Conservation (phyloP, 1,140 invertebrate genomes). For the Xylocopa sonorina region DNA sequence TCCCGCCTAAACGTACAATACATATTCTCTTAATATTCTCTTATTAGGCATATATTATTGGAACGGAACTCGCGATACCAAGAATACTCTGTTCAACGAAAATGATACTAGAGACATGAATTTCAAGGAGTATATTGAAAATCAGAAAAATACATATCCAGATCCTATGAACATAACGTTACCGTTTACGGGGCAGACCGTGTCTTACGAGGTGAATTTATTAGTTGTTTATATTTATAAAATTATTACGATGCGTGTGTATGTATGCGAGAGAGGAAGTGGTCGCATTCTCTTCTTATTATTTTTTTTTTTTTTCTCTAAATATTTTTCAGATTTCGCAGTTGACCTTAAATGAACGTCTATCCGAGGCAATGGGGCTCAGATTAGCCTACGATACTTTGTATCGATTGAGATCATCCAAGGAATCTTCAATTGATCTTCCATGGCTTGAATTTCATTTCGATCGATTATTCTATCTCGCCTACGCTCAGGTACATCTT, state of each 20-base stretch:
- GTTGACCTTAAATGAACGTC: slow-evolving; percentile 67
- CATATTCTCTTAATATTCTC: background rate
- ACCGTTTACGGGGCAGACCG: slow-evolving; percentile 50
- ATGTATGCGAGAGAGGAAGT: no score
- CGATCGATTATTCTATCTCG: slow-evolving; percentile 69
- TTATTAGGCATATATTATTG: slow-evolving; percentile 65
- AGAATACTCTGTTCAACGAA: slow-evolving; percentile 31
- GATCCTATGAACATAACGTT: slow-evolving; percentile 49
- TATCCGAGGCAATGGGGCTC: slow-evolving; percentile 68
- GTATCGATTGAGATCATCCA: slow-evolving; percentile 45
- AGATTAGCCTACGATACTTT: slow-evolving; percentile 72
- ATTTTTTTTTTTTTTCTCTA: background rate
- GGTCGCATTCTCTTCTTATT: no score
- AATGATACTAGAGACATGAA: slow-evolving; percentile 21
- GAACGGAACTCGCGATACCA: slow-evolving; percentile 50
- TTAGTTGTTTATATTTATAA: background rate
- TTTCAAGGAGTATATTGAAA: slow-evolving; percentile 60
- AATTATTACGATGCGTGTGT: slow-evolving; percentile 13
- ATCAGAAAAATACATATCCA: slow-evolving; percentile 56
- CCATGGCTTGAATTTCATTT: slow-evolving; percentile 66
- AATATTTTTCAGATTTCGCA: slow-evolving; percentile 61
- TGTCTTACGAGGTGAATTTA: slow-evolving; percentile 55
- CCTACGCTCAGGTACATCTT: slow-evolving; percentile 72
- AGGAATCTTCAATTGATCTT: slow-evolving; percentile 39
- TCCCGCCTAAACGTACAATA: background rate